Conservation (phyloP, 2,113 vertebrate genomes). For the Buteo buteo region DNA sequence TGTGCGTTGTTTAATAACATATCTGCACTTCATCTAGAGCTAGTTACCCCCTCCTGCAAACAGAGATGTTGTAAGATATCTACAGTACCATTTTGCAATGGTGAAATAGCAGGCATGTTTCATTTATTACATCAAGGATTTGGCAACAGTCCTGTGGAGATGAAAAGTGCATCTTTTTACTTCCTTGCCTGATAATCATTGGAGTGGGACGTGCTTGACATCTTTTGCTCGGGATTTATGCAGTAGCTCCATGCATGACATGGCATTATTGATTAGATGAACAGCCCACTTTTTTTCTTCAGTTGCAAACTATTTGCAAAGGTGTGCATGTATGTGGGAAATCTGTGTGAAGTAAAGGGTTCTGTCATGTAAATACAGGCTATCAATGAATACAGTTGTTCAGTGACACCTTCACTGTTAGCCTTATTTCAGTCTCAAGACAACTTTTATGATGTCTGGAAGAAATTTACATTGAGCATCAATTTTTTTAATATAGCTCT, state of each 20-base stretch:
- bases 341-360: neutral
- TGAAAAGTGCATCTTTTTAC: constrained; percentile 66
- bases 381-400: neutral
- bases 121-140: constrained; percentile 55
- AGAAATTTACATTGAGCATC: neutral
- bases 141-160: constrained; percentile 58
- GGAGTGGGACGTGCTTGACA: constrained; percentile 23
- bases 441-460: neutral
- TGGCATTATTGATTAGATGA: constrained; percentile 49
- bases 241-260: constrained; percentile 21
- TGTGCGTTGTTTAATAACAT: constrained; percentile 71
- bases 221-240: constrained; percentile 52
- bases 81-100: constrained; percentile 54
- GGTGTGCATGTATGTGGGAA: neutral
- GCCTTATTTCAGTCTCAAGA: neutral
- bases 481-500: constrained; percentile 9
- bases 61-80: constrained; percentile 60
- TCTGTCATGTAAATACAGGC: neutral
- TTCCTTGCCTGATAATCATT: constrained; percentile 42
- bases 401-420: neutral
- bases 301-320: neutral
- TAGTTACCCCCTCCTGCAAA: constrained; percentile 61
- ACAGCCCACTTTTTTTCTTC: neutral
- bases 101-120: constrained; percentile 63
- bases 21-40: constrained; percentile 66